A percentile compares a stretch with the other conserved stretches of the same genome.
Conservation (phyloP, 2,797 vertebrate species). For the Amblyopsis hoosieri region DNA sequence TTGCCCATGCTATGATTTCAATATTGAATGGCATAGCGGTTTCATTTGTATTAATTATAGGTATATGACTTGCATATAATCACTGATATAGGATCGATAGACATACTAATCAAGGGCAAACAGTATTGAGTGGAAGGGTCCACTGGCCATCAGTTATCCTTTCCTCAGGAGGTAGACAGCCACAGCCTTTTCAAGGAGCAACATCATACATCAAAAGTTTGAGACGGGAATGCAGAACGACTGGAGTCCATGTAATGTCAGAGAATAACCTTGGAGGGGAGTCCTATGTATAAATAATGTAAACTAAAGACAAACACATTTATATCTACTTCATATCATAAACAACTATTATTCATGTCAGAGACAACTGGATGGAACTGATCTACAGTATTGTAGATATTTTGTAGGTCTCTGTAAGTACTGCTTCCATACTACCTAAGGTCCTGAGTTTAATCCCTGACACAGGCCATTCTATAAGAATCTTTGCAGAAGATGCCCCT, state of each 20-base stretch:
- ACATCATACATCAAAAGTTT: slow-evolving; percentile 75
- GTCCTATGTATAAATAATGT: slow-evolving; percentile 7
- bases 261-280: slow-evolving; percentile 64
- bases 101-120: slow-evolving; percentile 71
- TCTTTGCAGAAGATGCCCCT: no score
- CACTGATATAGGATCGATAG: slow-evolving; percentile 69
- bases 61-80: slow-evolving; percentile 70
- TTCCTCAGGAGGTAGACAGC: slow-evolving; percentile 60
- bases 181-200: slow-evolving; percentile 48
- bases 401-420: no score
- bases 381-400: no score
- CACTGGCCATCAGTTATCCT: slow-evolving; percentile 68
- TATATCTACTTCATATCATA: no score
- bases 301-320: slow-evolving; percentile 23
- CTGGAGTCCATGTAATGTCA: slow-evolving; percentile 51
- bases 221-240: slow-evolving; percentile 48
- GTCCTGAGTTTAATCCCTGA: no score
- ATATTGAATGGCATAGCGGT: slow-evolving; percentile 43
- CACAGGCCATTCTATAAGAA: no score
- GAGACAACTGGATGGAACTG: no score
- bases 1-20: slow-evolving; percentile 3
- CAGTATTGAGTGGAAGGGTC: slow-evolving; percentile 63
- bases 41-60: slow-evolving; percentile 68
- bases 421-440: no score
- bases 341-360: no score